Percentiles rank a stretch among this genome's conserved stretches.
These are phyloP conservation scores for Drosophila santomea DNA, from an alignment of 1,140 invertebrate species.

Conservation along the genomic window DNA sequence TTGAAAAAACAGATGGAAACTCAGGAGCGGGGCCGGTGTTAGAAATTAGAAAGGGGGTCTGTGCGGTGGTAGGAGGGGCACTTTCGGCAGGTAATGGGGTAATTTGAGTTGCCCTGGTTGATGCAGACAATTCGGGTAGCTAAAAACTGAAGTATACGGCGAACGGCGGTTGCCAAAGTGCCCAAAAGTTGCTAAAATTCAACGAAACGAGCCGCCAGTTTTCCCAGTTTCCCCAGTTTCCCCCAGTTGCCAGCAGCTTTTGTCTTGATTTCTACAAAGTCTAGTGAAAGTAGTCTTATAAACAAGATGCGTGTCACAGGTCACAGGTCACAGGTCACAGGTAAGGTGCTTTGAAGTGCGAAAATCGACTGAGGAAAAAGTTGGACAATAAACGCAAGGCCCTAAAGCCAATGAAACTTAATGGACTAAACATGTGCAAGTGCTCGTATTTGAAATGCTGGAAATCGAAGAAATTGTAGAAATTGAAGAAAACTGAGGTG, in stretches of 20 bases:
- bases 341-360: background rate
- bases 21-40: background rate
- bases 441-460: too few relatives aligned
- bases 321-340: background rate
- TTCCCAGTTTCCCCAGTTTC: too few relatives aligned
- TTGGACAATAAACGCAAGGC: background rate
- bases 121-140: background rate
- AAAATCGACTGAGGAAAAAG: background rate
- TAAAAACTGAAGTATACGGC: conserved; percentile 5
- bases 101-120: conserved; percentile 11
- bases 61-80: too few relatives aligned
- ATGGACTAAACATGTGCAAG: too few relatives aligned
- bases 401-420: too few relatives aligned
- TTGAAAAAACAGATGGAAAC: conserved; percentile 35
- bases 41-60: background rate
- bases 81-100: conserved; percentile 12
- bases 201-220: too few relatives aligned
- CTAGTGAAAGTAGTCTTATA: background rate
- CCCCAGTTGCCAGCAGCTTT: background rate
- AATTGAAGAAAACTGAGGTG: background rate
- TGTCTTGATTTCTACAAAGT: conserved; percentile 3
- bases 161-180: conserved; percentile 1
- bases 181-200: conserved; percentile 7
- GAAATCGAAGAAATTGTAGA: too few relatives aligned
- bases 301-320: conserved; percentile 1